Evolutionary conservation across 2,797 vertebrate genomes (phyloP), one percentile per base, ranked within the genome.

Genomic region (Furcifer pardalis): DNA sequence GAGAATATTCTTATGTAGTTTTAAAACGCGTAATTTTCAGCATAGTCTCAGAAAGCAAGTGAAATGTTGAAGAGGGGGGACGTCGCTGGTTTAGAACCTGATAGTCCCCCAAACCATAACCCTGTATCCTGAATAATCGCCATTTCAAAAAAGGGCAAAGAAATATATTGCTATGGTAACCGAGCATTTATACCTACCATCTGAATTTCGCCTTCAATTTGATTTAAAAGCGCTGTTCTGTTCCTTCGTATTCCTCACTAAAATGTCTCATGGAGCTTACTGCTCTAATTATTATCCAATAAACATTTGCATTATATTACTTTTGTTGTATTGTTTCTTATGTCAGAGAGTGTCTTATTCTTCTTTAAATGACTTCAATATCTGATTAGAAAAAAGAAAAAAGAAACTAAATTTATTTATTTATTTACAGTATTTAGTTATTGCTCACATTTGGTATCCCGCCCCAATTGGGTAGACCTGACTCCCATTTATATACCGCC

Each of bases 101-200:
- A 19, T 21, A 42, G 23, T 17, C 25, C 7, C 49, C 7, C 30
- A 37, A 5, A 21, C 17, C 19, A 35, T 4, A 49, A 25, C 7
- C 15, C 32, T 15, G 25, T 21, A 52, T 66, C 35, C 12, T 59
- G 21, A 84, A 23, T 37, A 84, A 23, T 37, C 49, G 49, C 82
- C 74, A 71, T 60, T 44, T 77, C 37, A 32, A 12, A 68, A 81
- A 86, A 86, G 84, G 65, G 73, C 79, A 81, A 49, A 27, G 42
- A 37, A 71, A 21, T 76, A 42, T 56, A 30, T 85, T 30, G 42
- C 84, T 68, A 65, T 85, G 78, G 78, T 32, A 75, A 81, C 71
- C 3, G 49, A 62, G 40, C 56, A 78, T 84, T 62, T 56, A 8
- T n/a, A 3, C 32, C 49, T 76, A 52, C 52, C 37, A 23, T 81